Base-by-base conservation (phyloP, 2,797 vertebrate genomes). In the Sebastes baramenuke region DNA sequence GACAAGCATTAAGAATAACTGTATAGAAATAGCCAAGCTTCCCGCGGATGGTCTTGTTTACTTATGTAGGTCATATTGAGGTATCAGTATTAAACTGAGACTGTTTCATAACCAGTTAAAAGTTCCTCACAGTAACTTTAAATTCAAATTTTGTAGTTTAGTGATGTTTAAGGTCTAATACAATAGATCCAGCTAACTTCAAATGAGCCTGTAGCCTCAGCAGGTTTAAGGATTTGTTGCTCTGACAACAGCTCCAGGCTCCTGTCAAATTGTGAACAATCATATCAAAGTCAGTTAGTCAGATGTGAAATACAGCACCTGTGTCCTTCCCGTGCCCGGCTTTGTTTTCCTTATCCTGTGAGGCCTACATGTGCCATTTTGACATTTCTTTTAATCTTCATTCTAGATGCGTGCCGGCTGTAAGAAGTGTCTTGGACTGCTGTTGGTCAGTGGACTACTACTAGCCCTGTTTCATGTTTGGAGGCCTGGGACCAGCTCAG, bases 331-430 rank as follows among this genome's bases (percentile, higher is more conserved):
- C 14, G 9, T 71, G 24, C 6, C 20, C 5, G 3, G 46, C 10
- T 60, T 55, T 66, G 2, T 62, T 77, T 67, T 25, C 2, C 3
- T 56, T 22, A n/a, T 61, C 49, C 34, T 42, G 54, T 64, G 34
- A 54, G 46, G 14, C 6, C 12, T 22, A 27, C 24, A 13, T 34
- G 24, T 8, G 10, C 6, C 1, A 18, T 71, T 61, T 66, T 86
- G 25, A 58, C n/a, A 18, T 82, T 52, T 61, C 2, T 20, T 67
- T 68, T 16, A 1, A 54, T 82, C 12, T 76, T 72, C 27, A 29
- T 79, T 81, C 16, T 54, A 93, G 90, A 93, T 94, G 93, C 54
- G 1, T 5, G 2, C 0, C 1, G 34, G 0, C 4, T 32, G 0
- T 5, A 89, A 75, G 73, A 85, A 52, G 78, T 20, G 3, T 49